Evolutionary conservation across 2,888 invertebrate species (phyloP), one percentile per base, ranked within the genome.

Genomic region (Clepsis dumicolana): DNA sequence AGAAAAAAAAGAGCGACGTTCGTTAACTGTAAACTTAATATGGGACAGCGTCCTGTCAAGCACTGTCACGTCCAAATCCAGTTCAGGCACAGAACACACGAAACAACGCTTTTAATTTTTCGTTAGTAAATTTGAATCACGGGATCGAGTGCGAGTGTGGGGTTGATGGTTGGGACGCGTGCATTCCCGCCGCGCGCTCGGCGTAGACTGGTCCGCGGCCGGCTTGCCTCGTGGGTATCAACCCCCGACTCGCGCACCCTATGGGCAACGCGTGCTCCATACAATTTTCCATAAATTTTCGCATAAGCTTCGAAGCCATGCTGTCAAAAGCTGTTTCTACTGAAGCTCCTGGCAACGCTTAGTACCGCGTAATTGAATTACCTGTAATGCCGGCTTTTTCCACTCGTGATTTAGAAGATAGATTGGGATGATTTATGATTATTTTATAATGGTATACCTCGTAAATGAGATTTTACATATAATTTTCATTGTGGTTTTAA

Each of bases 271-370:
- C 86, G 85, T 88, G 84, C 85, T 81, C 83, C 88, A 87, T 92
- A 90, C 91, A 91, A 91, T 92, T 92, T 92, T 92, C 92, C 90
- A 92, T 92, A 91, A 91, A 93, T 90, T 91, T 91, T 91, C 91
- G 86, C 88, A 84, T 89, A 90, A 92, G 90, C 92, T 86, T 84
- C 84, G 85, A 89, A 89, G 87, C 90, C 87, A 79, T 81, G 84
- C 90, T 91, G 91, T 91, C 92, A 91, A 91, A 92, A 90, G 89
- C 88, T 90, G 91, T 93, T 91, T 90, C 89, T 87, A 82, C 80
- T 78, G 78, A 75, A 81, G 79, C 82, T 82, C 83, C 80, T 82
- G 82, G 79, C 81, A 82, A 84, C 80, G 80, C 75, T 80, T 81
- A 77, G 81, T 82, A 80, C 78, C 78, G 73, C 74, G 81, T 91